Conservation (phyloP, 2,797 vertebrate genomes). For the Gymnopithys bicolor region DNA sequence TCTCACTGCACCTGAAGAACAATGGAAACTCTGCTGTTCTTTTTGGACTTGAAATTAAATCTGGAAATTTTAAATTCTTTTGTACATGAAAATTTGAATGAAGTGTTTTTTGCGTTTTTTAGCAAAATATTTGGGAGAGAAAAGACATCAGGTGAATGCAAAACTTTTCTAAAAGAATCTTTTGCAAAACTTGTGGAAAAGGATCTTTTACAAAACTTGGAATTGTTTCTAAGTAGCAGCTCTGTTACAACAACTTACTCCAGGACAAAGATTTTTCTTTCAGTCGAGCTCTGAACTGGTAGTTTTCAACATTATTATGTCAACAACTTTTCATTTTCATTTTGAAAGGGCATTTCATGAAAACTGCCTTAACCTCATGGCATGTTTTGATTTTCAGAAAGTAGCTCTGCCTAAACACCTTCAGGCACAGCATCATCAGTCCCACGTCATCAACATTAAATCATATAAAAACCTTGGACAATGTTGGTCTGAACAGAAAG, state of each 20-base stretch:
- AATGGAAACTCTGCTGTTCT: rapidly evolving
- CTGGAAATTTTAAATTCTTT: background rate
- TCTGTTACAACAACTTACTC: background rate
- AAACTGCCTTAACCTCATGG: background rate
- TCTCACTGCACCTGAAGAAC: background rate
- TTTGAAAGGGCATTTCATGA: background rate
- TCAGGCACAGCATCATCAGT: background rate
- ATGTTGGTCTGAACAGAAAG: background rate
- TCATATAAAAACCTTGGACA: background rate
- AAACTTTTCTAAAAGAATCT: background rate
- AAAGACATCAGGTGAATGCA: background rate
- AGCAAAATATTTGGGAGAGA: background rate
- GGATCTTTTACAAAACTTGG: background rate
- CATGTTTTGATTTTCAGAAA: background rate
- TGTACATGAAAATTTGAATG: background rate
- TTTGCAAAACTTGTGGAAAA: background rate
- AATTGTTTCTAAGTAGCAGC: background rate
- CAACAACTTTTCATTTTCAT: background rate
- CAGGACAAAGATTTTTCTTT: background rate
- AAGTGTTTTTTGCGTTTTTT: rapidly evolving
- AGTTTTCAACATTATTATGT: background rate
- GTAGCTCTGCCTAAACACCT: background rate
- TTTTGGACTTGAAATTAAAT: background rate
- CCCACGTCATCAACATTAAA: background rate
- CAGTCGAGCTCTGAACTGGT: background rate